phyloP scores from a whole-genome alignment of 2,797 vertebrate genomes.

The Ceyx erithaca region DNA sequence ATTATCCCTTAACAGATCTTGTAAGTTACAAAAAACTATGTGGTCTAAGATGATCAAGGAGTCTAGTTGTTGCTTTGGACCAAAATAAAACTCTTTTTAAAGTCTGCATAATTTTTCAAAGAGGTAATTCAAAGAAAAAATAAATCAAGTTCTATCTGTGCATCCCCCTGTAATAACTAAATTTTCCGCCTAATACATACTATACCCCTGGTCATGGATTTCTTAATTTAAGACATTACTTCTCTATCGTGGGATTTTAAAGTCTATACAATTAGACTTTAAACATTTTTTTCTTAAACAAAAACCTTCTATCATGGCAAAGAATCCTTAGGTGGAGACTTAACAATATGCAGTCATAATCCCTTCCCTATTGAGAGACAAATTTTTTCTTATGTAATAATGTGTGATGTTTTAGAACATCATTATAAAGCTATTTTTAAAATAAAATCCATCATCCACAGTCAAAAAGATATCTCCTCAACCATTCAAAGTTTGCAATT shows the following conservation, averaged over 20 bases:
- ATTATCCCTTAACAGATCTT: not conserved
- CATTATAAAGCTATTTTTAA: not conserved
- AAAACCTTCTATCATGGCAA: not conserved
- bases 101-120: not conserved
- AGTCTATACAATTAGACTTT: not conserved
- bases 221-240: not conserved
- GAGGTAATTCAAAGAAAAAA: not conserved
- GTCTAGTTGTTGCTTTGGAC: not conserved
- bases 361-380: not conserved
- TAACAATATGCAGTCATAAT: not conserved
- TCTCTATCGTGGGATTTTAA: not conserved
- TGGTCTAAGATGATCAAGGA: not conserved
- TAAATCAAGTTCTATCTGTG: not conserved
- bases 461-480: not conserved
- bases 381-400: not conserved
- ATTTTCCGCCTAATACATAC: not conserved
- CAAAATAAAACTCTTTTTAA: not conserved
- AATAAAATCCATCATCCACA: not conserved
- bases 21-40: not conserved
- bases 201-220: not conserved
- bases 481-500: not conserved
- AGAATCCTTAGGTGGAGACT: not conserved
- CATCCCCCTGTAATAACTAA: not conserved
- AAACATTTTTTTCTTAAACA: not conserved
- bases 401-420: not conserved